These are phyloP conservation scores for Oasisia sp. DNA, from an alignment of 2,888 invertebrate species.

Conservation along the genomic window DNA sequence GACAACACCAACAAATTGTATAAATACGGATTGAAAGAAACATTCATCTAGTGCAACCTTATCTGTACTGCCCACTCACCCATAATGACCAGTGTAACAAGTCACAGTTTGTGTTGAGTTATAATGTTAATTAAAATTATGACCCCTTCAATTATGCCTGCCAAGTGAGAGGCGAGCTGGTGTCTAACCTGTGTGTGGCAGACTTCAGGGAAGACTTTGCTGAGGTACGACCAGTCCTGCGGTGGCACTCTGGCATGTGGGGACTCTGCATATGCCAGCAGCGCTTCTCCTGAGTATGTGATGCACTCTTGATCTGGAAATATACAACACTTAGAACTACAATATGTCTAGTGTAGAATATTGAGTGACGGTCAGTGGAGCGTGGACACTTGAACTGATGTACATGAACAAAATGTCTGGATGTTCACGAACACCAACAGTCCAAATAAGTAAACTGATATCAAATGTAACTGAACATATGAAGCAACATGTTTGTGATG, in stretches of 20 bases:
- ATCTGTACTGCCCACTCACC: no score
- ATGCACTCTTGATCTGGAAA: slow-evolving; percentile 11
- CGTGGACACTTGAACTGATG: not conserved
- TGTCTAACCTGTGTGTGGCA: not conserved
- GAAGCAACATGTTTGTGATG: not conserved
- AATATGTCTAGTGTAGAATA: not conserved
- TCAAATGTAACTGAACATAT: not conserved
- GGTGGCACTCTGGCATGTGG: not conserved
- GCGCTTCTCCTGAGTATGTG: not conserved
- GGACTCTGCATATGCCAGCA: not conserved
- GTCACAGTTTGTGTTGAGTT: no score
- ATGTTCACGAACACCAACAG: not conserved
- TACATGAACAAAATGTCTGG: not conserved
- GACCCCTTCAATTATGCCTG: not conserved
- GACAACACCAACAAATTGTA: no score
- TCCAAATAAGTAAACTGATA: not conserved
- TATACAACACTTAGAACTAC: not conserved
- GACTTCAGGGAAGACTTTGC: slow-evolving; percentile 17
- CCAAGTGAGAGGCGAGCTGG: not conserved
- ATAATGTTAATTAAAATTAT: not conserved
- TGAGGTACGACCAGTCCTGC: not conserved
- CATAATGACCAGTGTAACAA: no score
- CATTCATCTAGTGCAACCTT: no score
- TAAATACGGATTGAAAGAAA: no score
- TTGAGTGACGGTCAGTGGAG: not conserved